A percentile compares a stretch with the other conserved stretches of the same genome.
Conservation (phyloP, 1,140 invertebrate species). For the Listronotus oregonensis region DNA sequence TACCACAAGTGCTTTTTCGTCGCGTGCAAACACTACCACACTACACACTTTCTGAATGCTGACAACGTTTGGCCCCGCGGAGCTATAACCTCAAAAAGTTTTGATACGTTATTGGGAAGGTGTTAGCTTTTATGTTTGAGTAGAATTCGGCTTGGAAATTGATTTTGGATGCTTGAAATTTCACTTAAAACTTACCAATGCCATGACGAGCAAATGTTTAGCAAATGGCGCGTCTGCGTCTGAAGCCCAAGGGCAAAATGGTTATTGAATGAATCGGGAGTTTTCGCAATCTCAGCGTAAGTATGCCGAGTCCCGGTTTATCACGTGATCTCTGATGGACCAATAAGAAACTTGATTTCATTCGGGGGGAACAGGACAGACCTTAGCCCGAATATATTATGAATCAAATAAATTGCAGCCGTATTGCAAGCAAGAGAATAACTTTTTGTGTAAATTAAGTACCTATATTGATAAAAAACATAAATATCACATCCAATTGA, state of each 20-base stretch:
- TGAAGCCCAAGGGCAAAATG: constrained; percentile 30
- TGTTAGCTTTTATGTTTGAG: background rate
- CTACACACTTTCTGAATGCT: constrained; percentile 1
- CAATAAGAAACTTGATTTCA: background rate
- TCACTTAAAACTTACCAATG: constrained; percentile 53
- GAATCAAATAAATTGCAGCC: no score
- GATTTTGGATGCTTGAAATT: constrained; percentile 15
- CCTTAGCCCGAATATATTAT: no score
- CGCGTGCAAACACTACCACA: constrained; percentile 16
- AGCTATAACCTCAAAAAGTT: constrained; percentile 7
- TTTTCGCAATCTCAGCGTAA: constrained; percentile 12
- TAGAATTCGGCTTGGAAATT: background rate
- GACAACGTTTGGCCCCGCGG: background rate
- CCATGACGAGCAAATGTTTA: constrained; percentile 57
- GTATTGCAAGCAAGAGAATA: no score
- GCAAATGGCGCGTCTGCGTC: constrained; percentile 55
- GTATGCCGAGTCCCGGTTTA: background rate
- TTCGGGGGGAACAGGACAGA: background rate
- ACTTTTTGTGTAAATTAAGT: no score
- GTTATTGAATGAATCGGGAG: constrained; percentile 26
- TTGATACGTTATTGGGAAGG: background rate
- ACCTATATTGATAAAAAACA: no score
- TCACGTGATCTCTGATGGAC: background rate
- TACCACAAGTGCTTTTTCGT: constrained; percentile 7
- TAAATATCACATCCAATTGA: no score